Conservation (phyloP, 2,888 invertebrate species). For the Gymnosoma rotundatum region DNA sequence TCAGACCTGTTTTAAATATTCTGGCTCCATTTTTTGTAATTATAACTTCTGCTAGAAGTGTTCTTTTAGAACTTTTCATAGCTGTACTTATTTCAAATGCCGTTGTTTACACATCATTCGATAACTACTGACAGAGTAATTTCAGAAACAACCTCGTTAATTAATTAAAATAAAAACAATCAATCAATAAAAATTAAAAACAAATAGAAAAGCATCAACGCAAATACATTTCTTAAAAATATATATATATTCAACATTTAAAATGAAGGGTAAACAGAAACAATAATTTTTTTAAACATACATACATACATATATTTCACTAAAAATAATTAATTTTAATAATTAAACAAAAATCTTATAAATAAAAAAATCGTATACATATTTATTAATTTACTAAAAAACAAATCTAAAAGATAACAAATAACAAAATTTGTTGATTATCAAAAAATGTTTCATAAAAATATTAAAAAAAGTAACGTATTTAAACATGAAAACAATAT, state of each 20-base stretch:
- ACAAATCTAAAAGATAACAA: constrained; percentile 60
- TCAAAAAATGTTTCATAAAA: constrained; percentile 50
- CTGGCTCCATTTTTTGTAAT: no score
- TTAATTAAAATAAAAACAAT: background rate
- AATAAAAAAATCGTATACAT: constrained; percentile 55
- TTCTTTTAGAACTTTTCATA: no score
- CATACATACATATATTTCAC: background rate
- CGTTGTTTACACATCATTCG: background rate
- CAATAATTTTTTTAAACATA: constrained; percentile 63
- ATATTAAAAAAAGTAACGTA: constrained; percentile 21
- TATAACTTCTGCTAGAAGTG: no score
- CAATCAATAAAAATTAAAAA: constrained; percentile 5
- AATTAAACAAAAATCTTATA: constrained; percentile 45
- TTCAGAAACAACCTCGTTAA: background rate
- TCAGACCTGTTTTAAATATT: no score
- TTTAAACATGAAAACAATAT: constrained; percentile 36
- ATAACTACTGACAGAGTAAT: background rate
- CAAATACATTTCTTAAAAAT: constrained; percentile 25
- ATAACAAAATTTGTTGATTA: constrained; percentile 59
- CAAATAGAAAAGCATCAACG: constrained; percentile 8
- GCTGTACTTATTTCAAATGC: background rate
- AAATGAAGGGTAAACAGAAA: constrained; percentile 70
- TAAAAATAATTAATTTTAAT: constrained; percentile 38
- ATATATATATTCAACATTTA: constrained; percentile 63
- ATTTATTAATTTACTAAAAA: constrained; percentile 61